Evolutionary conservation across 2,797 vertebrate species (phyloP).

Genomic region (Simalia tracyae): DNA sequence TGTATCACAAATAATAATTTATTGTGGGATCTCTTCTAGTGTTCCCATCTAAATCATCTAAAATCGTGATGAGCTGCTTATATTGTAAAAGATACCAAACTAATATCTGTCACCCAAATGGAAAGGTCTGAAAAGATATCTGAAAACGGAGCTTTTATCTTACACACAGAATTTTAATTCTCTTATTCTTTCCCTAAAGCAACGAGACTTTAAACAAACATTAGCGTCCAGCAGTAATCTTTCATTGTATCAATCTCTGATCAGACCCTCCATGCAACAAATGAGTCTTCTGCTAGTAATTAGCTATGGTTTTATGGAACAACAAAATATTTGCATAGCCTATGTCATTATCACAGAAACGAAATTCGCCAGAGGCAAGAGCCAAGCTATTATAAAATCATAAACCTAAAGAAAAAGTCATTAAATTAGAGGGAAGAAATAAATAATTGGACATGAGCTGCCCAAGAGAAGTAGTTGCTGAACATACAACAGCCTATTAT

Average conservation of each 20-base stretch:
- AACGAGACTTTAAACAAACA: constrained; percentile 53
- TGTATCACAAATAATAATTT: background rate
- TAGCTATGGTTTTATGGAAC: constrained; percentile 43
- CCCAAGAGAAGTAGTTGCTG: background rate
- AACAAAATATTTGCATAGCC: constrained; percentile 42
- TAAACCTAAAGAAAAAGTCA: constrained; percentile 31
- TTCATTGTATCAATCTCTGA: constrained; percentile 56
- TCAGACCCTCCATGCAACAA: constrained; percentile 49
- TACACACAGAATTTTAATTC: background rate
- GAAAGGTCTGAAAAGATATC: constrained; percentile 52
- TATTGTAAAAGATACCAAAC: constrained; percentile 43
- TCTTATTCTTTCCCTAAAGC: constrained; percentile 50
- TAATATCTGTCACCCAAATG: constrained; percentile 55
- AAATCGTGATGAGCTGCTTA: background rate
- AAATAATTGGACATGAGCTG: background rate
- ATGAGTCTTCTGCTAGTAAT: constrained; percentile 49
- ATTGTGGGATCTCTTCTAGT: background rate
- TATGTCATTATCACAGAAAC: constrained; percentile 3
- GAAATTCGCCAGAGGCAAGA: constrained; percentile 19
- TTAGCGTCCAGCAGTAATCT: constrained; percentile 42
- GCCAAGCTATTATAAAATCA: constrained; percentile 16
- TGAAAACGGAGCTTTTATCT: constrained; percentile 48
- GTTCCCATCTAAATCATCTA: background rate
- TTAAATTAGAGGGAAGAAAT: constrained; percentile 10
- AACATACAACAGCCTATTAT: background rate